Percentiles rank a stretch among this genome's conserved stretches.
Conservation (phyloP, 1,140 invertebrate species). For the Cotesia vestalis region DNA sequence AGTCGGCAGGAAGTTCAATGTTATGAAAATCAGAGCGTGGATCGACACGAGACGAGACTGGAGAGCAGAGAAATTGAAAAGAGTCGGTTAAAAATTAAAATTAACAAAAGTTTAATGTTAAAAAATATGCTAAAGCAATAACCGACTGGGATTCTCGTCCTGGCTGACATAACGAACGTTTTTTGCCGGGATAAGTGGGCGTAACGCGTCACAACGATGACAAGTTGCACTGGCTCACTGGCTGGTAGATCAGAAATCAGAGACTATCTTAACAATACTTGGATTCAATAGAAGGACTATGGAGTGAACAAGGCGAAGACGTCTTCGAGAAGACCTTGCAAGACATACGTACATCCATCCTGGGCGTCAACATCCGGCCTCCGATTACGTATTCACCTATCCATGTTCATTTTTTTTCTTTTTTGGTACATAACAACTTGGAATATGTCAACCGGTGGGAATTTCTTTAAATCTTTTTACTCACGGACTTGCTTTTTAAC, state of each 20-base stretch:
- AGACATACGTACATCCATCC: constrained; percentile 56
- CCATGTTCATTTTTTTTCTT: constrained; percentile 7
- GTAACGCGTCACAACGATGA: constrained; percentile 48
- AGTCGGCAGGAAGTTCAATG: constrained; percentile 61
- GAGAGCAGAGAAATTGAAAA: background rate
- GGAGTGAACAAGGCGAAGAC: constrained; percentile 41
- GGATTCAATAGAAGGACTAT: constrained; percentile 42
- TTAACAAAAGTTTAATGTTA: constrained; percentile 2
- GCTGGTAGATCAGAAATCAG: constrained; percentile 64
- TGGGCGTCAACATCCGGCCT: constrained; percentile 66
- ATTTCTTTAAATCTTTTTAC: constrained; percentile 31
- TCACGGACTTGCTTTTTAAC: background rate
- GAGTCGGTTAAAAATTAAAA: constrained; percentile 37
- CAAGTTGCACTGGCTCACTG: constrained; percentile 62
- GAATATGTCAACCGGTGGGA: constrained; percentile 37
- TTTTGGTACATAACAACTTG: background rate
- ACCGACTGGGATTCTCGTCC: too few species aligned
- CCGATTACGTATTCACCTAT: constrained; percentile 60
- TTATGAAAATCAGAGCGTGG: constrained; percentile 59
- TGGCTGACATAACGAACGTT: constrained; percentile 53
- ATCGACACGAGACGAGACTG: constrained; percentile 17
- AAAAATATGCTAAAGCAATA: background rate
- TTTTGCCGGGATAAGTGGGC: constrained; percentile 39
- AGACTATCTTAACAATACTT: constrained; percentile 46
- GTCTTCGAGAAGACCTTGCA: constrained; percentile 50